phyloP scores from a whole-genome alignment of 2,888 invertebrate genomes.

The Nyleta sp. region DNA sequence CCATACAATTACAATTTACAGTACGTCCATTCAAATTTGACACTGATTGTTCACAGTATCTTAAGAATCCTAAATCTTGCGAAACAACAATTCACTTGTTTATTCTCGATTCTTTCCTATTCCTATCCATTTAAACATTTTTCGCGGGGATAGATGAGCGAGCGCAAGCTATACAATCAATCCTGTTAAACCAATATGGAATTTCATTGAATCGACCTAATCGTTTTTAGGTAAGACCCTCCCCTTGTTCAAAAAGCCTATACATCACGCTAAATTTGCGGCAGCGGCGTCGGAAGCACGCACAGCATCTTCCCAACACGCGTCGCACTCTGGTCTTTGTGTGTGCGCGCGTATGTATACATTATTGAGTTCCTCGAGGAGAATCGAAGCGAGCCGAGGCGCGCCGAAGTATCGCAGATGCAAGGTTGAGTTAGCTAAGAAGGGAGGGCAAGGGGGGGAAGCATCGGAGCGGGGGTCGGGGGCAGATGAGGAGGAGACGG shows the following conservation, averaged over 20 bases:
- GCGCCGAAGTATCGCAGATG: constrained; percentile 47
- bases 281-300: constrained; percentile 33
- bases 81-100: too few relatives aligned
- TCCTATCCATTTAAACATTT: too few relatives aligned
- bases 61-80: too few relatives aligned
- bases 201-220: constrained; percentile 50
- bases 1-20: too few relatives aligned
- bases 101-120: too few relatives aligned
- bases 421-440: constrained; percentile 37
- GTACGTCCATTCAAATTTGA: too few relatives aligned
- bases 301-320: constrained; percentile 44
- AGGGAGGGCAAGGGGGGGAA: background rate
- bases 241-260: constrained; percentile 32
- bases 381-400: constrained; percentile 49
- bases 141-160: background rate
- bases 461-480: constrained; percentile 9
- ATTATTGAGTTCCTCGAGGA: constrained; percentile 51
- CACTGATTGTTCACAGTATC: too few relatives aligned
- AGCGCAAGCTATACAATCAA: constrained; percentile 18
- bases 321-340: constrained; percentile 14
- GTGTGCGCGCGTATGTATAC: constrained; percentile 31
- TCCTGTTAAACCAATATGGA: constrained; percentile 36
- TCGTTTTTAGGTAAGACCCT: constrained; percentile 39
- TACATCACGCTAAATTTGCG: constrained; percentile 50
- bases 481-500: constrained; percentile 55